Evolutionary conservation across 2,797 vertebrate species (phyloP).

Genomic region (Lemur catta): DNA sequence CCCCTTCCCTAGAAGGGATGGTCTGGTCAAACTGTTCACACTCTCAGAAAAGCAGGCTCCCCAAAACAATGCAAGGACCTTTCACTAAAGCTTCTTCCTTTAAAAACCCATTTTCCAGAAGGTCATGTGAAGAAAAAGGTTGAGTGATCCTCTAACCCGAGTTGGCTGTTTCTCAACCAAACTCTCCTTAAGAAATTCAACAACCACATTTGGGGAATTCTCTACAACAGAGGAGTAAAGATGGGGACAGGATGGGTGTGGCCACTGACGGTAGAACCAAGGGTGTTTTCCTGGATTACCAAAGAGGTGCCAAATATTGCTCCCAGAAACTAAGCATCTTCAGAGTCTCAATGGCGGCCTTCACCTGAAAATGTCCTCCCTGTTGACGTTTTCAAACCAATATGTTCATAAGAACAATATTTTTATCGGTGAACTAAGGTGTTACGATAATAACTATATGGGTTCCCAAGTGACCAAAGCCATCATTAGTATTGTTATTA

Average conservation of each 20-base stretch:
- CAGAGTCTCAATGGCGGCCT: background rate
- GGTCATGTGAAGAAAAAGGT: background rate
- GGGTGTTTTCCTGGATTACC: constrained; percentile 64
- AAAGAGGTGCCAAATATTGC: constrained; percentile 31
- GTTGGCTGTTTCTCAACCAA: background rate
- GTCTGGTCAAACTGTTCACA: background rate
- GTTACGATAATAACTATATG: background rate
- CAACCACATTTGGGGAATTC: constrained; percentile 30
- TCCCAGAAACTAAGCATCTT: background rate
- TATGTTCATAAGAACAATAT: constrained; percentile 4
- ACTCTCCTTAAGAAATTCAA: constrained; percentile 4
- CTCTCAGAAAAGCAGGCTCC: background rate
- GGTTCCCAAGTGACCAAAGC: background rate
- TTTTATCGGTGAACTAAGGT: background rate
- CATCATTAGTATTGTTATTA: constrained; percentile 44
- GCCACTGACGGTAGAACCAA: background rate
- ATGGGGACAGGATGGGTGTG: background rate
- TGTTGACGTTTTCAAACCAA: background rate
- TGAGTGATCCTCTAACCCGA: background rate
- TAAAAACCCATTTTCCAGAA: constrained; percentile 10
- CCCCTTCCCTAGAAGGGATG: background rate
- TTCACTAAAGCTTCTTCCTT: background rate
- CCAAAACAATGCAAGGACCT: background rate
- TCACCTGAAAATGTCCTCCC: background rate
- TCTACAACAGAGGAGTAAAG: background rate